Evolutionary conservation across 2,888 invertebrate species (phyloP).

Genomic region (Anorthoa munda): DNA sequence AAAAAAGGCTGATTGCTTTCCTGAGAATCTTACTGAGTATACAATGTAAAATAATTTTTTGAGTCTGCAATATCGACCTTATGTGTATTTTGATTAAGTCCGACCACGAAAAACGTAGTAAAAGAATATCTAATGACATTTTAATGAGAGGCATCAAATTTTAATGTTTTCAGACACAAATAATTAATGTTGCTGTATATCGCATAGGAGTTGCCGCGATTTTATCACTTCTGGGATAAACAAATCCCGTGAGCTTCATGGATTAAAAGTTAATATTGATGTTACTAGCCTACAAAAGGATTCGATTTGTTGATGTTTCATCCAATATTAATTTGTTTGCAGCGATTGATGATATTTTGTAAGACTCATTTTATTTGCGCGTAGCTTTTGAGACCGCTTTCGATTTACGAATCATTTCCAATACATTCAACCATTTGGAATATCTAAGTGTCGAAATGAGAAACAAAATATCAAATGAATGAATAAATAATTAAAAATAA

Average conservation of each 20-base stretch:
- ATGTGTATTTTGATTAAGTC: not conserved
- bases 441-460: not conserved
- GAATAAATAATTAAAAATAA: not conserved
- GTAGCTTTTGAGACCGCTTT: too few species aligned
- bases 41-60: not conserved
- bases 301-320: constrained; percentile 9
- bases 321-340: constrained; percentile 9
- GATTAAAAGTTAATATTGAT: constrained; percentile 38
- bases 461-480: not conserved
- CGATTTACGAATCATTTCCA: too few species aligned
- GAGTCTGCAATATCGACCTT: not conserved
- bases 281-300: constrained; percentile 9
- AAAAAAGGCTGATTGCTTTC: constrained; percentile 17
- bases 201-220: constrained; percentile 12
- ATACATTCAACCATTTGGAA: not conserved
- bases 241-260: constrained; percentile 21
- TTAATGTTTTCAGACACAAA: too few species aligned
- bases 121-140: too few species aligned
- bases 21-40: not conserved
- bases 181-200: too few species aligned
- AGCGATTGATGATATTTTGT: not conserved
- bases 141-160: too few species aligned
- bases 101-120: too few species aligned
- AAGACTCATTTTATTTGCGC: not conserved
- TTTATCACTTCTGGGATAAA: constrained; percentile 36